phyloP scores from a whole-genome alignment of 2,113 vertebrate species.

The Oxyruncus cristatus region DNA sequence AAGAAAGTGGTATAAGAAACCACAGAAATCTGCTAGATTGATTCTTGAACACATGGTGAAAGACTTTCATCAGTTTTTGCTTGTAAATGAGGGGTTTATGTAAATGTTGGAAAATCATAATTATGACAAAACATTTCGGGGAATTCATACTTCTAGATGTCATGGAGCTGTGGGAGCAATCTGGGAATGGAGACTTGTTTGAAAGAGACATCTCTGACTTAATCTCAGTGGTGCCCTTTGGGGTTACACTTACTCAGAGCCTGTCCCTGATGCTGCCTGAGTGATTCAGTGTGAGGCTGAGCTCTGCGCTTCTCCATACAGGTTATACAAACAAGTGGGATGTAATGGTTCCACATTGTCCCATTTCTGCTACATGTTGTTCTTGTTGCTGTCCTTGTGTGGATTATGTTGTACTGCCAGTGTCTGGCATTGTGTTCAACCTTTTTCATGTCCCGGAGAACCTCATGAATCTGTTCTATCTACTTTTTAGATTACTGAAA shows the following conservation, averaged over 20 bases:
- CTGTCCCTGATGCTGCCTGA: neutral
- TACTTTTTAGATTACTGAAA: neutral
- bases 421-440: neutral
- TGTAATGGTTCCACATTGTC: neutral
- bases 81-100: neutral
- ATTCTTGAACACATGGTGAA: neutral
- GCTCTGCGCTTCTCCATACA: neutral
- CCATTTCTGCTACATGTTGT: neutral
- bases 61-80: neutral
- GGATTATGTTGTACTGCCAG: neutral
- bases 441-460: neutral
- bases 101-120: neutral
- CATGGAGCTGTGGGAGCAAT: neutral
- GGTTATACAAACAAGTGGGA: neutral
- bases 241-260: neutral
- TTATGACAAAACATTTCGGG: neutral
- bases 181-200: neutral
- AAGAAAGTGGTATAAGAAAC: neutral
- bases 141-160: neutral
- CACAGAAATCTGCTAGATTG: neutral
- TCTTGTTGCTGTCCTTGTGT: neutral
- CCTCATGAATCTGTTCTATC: neutral
- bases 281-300: neutral
- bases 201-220: neutral
- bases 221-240: neutral